phyloP scores from a whole-genome alignment of 2,797 vertebrate genomes.

The Ambastaia sidthimunki region DNA sequence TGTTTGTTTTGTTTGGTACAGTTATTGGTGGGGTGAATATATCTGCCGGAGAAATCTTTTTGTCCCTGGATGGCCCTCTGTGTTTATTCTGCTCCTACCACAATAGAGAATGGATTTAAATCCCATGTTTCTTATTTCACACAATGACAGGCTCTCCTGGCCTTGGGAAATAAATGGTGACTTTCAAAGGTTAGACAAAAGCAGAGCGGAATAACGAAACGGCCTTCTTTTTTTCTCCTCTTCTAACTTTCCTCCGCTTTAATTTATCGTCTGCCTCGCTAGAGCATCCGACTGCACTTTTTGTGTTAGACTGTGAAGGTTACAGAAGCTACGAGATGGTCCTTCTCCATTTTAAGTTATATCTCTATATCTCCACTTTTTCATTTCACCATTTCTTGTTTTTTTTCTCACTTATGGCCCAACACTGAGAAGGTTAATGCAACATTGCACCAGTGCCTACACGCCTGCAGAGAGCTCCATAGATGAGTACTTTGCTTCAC shows the following conservation, averaged over 20 bases:
- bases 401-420: slow-evolving; percentile 15
- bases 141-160: slow-evolving; percentile 43
- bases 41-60: slow-evolving; percentile 21
- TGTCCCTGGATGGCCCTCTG: neutral
- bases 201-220: slow-evolving; percentile 19
- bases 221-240: neutral
- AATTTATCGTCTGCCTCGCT: slow-evolving; percentile 43
- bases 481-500: slow-evolving; percentile 19
- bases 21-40: slow-evolving; percentile 22
- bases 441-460: slow-evolving; percentile 14
- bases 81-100: slow-evolving; percentile 28
- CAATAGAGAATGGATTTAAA: slow-evolving; percentile 67
- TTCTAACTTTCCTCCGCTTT: slow-evolving; percentile 19
- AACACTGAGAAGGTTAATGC: slow-evolving; percentile 41
- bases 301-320: slow-evolving; percentile 43
- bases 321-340: slow-evolving; percentile 30
- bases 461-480: slow-evolving; percentile 15
- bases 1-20: slow-evolving; percentile 6
- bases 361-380: slow-evolving; percentile 25
- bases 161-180: slow-evolving; percentile 43
- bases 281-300: slow-evolving; percentile 31
- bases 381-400: slow-evolving; percentile 8
- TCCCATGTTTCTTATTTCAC: slow-evolving; percentile 67
- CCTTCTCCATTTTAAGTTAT: slow-evolving; percentile 20
- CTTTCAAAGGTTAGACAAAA: slow-evolving; percentile 43